phyloP scores from a whole-genome alignment of 2,797 vertebrate species.

The Luscinia luscinia region DNA sequence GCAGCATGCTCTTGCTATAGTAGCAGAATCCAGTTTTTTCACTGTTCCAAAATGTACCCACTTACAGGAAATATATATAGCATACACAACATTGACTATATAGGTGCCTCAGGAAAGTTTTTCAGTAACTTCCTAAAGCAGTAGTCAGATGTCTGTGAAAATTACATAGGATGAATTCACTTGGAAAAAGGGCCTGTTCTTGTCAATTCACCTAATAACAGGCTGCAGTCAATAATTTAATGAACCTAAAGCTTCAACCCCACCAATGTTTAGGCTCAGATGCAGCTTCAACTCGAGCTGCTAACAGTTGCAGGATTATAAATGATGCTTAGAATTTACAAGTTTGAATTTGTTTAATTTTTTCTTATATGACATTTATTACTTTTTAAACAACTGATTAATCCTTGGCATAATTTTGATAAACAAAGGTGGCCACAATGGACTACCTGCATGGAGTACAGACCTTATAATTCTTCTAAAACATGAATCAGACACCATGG shows the following conservation, averaged over 20 bases:
- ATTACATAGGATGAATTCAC: not conserved
- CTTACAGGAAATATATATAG: not conserved
- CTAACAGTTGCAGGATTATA: not conserved
- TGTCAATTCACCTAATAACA: not conserved
- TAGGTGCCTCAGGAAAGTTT: not conserved
- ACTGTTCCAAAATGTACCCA: not conserved
- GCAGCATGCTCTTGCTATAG: not conserved
- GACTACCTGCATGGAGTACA: not conserved
- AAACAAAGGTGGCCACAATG: not conserved
- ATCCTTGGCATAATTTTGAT: not conserved
- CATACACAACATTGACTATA: accelerated
- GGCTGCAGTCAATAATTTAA: not conserved
- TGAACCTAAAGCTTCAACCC: not conserved
- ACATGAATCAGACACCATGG: not conserved
- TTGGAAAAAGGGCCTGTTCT: not conserved
- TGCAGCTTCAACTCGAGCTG: not conserved
- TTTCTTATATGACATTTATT: not conserved
- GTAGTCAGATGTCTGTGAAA: not conserved
- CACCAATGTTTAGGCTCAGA: not conserved
- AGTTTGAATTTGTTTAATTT: not conserved
- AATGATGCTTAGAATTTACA: not conserved
- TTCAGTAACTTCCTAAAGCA: not conserved
- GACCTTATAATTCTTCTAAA: not conserved
- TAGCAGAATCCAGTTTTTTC: not conserved
- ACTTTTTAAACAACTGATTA: not conserved